Conservation (phyloP, 2,797 vertebrate species). For the Microcaecilia unicolor region DNA sequence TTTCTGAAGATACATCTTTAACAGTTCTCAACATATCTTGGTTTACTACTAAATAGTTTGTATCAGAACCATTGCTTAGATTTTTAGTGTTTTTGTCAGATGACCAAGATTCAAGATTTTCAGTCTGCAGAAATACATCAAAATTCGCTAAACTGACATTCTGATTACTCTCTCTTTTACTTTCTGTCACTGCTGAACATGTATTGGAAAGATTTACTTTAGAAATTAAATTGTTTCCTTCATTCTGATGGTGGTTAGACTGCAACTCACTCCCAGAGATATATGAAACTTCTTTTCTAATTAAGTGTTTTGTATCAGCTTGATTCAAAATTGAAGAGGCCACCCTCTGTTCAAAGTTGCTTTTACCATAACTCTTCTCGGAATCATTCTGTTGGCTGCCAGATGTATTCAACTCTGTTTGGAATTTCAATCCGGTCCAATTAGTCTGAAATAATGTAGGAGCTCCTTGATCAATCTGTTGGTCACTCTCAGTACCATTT, state of each 20-base stretch:
- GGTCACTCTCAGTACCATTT: background rate
- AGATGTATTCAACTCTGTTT: no score
- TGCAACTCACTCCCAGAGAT: constrained; percentile 29
- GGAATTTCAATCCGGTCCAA: no score
- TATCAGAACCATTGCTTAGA: background rate
- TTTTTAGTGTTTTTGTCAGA: background rate
- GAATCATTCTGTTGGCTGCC: background rate
- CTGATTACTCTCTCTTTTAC: constrained; percentile 1
- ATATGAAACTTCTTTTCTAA: no score
- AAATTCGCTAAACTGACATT: background rate
- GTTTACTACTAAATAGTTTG: background rate
- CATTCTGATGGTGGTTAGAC: constrained; percentile 13
- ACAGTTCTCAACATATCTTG: background rate
- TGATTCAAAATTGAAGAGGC: background rate
- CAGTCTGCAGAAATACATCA: background rate
- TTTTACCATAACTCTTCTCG: constrained; percentile 2
- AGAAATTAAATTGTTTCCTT: constrained; percentile 1
- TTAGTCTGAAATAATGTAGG: background rate
- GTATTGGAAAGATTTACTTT: background rate
- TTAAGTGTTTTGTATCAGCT: background rate
- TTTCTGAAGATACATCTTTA: fast-evolving
- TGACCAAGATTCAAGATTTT: background rate
- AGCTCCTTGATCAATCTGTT: background rate
- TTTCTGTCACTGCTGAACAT: no score
- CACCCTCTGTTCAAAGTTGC: background rate